Conservation (phyloP, 1,140 invertebrate genomes). For the Eulimnadia texana region DNA sequence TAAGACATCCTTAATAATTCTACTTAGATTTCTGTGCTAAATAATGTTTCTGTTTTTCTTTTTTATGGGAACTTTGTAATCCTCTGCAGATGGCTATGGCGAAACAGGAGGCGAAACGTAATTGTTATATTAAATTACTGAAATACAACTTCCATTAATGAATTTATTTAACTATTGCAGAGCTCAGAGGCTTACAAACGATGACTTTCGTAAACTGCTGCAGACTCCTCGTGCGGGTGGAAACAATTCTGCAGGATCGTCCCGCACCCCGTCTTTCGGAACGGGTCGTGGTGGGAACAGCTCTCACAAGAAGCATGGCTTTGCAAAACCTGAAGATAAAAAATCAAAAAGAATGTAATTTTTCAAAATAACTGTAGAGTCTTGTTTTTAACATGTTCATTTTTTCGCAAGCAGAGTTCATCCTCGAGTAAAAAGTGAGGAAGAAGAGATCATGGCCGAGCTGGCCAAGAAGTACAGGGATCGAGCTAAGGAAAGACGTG, state of each 20-base stretch:
- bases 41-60: neutral
- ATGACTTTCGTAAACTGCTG: slow-evolving; percentile 86
- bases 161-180: neutral
- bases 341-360: slow-evolving; percentile 52
- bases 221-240: slow-evolving; percentile 65
- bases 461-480: slow-evolving; percentile 90
- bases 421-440: slow-evolving; percentile 85
- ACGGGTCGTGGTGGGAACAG: slow-evolving; percentile 16
- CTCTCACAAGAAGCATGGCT: slow-evolving; percentile 24
- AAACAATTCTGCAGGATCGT: slow-evolving; percentile 17
- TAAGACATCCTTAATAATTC: neutral
- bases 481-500: slow-evolving; percentile 80
- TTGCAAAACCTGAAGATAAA: slow-evolving; percentile 48
- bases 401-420: slow-evolving; percentile 63
- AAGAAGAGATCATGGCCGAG: slow-evolving; percentile 89
- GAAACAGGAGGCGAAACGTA: neutral
- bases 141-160: neutral
- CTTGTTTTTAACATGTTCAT: neutral
- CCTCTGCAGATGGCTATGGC: neutral
- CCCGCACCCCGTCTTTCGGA: slow-evolving; percentile 18
- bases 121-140: neutral
- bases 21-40: neutral
- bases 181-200: slow-evolving; percentile 62
- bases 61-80: too few relatives aligned
- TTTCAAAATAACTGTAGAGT: slow-evolving; percentile 17